Base-by-base conservation (phyloP, 2,113 vertebrate genomes). In the Rattus rattus region DNA sequence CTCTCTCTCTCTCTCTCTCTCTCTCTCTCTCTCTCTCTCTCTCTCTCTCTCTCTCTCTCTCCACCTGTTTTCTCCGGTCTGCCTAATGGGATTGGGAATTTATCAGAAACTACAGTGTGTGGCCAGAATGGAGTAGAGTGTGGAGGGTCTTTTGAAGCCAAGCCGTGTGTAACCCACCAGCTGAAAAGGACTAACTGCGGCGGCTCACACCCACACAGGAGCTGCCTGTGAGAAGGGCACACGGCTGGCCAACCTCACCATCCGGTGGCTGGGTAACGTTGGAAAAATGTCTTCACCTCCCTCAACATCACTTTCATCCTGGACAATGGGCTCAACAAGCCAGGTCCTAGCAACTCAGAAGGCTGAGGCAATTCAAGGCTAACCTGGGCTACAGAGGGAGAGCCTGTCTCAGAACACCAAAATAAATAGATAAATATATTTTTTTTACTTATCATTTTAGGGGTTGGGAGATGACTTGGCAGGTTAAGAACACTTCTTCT, bases 121-220 rank as follows among this genome's bases (percentile, higher is more conserved):
- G 88, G 26, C 17, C 13, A 47, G 49, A 36, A 13, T 7, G 1
- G 79, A 56, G 59, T 26, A 47, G 30, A 0, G 10, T 2, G 20
- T 22, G 24, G 30, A 54, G 24, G 16, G 90, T 30, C 73, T 63
- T 63, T 59, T 28, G 43, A 20, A 22, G 10, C 22, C n/a, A 7
- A 3, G 14, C 22, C 5, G 1, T 63, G n/a, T 17, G 52, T 43
- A 2, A 43, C 0, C 61, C 33, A 0, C 1, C 7, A 7, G 39
- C 67, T 30, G 24, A 30, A 36, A 63, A 36, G 56, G 33, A 22
- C 1, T 2, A 39, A 16, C 17, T 0, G 9, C n/a, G 19, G 16
- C 19, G 22, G 67, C 73, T 11, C 36, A 24, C 9, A 7, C 79
- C 56, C 87, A 76, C 89, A 77, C 13, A 43, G 76, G 20, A 33